Conservation (phyloP, 2,113 vertebrate genomes). For the Cebidichthys violaceus region DNA sequence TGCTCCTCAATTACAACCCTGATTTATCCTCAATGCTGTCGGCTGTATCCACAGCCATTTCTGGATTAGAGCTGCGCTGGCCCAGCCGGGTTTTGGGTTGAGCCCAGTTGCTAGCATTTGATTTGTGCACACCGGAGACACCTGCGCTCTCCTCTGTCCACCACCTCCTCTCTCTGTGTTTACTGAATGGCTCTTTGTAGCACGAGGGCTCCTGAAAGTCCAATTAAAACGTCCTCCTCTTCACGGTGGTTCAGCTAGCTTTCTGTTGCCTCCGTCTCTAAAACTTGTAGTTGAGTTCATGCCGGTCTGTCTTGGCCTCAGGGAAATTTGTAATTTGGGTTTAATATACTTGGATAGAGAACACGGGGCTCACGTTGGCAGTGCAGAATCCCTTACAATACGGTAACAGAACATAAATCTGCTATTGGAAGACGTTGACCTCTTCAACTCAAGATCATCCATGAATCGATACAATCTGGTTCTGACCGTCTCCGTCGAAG, state of each 20-base stretch:
- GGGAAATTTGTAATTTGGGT: constrained; percentile 20
- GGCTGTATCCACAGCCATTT: background rate
- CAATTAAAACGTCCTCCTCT: too few species aligned
- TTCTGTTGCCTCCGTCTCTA: too few species aligned
- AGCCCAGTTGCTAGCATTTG: too few species aligned
- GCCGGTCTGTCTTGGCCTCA: constrained; percentile 1
- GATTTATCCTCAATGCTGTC: background rate
- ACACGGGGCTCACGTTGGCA: background rate
- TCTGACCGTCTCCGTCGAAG: background rate
- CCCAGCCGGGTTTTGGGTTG: too few species aligned
- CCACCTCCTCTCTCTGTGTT: too few species aligned
- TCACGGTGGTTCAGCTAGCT: too few species aligned
- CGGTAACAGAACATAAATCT: background rate
- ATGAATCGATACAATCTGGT: background rate
- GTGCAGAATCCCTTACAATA: background rate
- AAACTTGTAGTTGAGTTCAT: background rate
- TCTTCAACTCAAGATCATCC: constrained; percentile 5
- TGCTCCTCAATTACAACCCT: background rate
- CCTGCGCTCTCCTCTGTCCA: too few species aligned
- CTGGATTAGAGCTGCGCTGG: background rate
- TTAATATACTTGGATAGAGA: constrained; percentile 19
- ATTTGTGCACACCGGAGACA: too few species aligned
- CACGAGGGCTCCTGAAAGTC: too few species aligned
- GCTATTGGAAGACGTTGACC: constrained; percentile 13
- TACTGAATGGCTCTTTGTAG: too few species aligned